Evolutionary conservation across 2,888 invertebrate species (phyloP), one percentile per base, ranked within the genome.

Genomic region (Drosophila incognita): DNA sequence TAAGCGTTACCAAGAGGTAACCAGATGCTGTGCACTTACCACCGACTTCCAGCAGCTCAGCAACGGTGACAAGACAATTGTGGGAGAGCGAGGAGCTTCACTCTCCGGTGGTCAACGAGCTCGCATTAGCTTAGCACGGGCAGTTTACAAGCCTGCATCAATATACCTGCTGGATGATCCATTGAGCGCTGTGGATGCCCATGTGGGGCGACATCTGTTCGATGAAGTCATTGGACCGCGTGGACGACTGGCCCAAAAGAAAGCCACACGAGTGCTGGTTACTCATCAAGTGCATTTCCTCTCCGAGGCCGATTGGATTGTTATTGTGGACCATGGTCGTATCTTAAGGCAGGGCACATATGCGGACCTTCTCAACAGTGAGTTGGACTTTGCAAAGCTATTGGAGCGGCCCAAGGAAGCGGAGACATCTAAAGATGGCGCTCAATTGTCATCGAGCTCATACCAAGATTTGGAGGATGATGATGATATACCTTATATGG

Each of bases 111-210:
- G 96, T 4, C 96, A 97, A 93, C 95, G 95, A 76, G 96, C 96
- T 2, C 94, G 97, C 68, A 94, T 97, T 2, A 96, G 95, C 87
- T 93, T 97, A 74, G 96, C 96, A 0, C 94, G 97, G 81, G 95
- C 96, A 1, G 94, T 97, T n/a, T 97, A 97, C 82, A 95, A 95
- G 76, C 94, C 95, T 29, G 95, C 96, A 0, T 95, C 96, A 86
- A 95, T 97, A 71, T 97, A 97, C 90, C 92, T 97, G 7, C 93
- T 97, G 35, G 97, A 97, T 91, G 97, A 97, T 93, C 97, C 97
- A 0, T 92, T 97, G 3, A 96, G 96, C 69, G 97, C 97, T 1
- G 97, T 97, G 0, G 97, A 97, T 91, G 94, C 96, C 0, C 95
- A 95, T 69, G 97, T 97, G n/a, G 96, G 96, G 0, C 94, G 95